phyloP scores from a whole-genome alignment of 37 sponge, comb jelly and placozoan genomes.

The Hexactinellida sp. region DNA sequence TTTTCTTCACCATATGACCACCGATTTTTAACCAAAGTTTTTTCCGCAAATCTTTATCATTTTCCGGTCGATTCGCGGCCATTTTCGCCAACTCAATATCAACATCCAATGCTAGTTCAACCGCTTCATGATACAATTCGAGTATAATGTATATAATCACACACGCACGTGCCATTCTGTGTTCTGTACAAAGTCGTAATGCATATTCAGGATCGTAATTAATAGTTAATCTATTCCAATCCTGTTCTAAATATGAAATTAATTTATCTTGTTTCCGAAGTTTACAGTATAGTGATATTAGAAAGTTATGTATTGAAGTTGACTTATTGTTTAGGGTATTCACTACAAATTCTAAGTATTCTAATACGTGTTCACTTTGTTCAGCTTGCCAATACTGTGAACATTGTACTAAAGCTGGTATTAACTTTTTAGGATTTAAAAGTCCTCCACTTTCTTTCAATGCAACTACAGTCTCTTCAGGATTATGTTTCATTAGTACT shows the following conservation, averaged over 20 bases:
- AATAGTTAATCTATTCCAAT: slow-evolving; percentile 16
- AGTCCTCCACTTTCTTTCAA: slow-evolving; percentile 40
- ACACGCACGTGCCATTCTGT: slow-evolving; percentile 50
- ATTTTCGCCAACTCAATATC: slow-evolving; percentile 51
- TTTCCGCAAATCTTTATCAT: slow-evolving; percentile 49
- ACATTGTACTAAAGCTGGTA: slow-evolving; percentile 80
- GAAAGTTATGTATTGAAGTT: slow-evolving; percentile 81
- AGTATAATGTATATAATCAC: slow-evolving; percentile 78
- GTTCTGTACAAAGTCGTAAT: slow-evolving; percentile 78
- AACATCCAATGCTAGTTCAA: slow-evolving; percentile 71
- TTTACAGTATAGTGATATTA: slow-evolving; percentile 70
- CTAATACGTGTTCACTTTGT: slow-evolving; percentile 20
- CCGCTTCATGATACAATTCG: slow-evolving; percentile 78
- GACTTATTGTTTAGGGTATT: slow-evolving; percentile 33
- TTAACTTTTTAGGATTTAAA: slow-evolving; percentile 61
- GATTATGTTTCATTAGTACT: slow-evolving; percentile 58
- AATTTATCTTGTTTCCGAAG: slow-evolving; percentile 31
- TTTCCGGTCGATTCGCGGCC: slow-evolving; percentile 24
- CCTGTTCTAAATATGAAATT: slow-evolving; percentile 35
- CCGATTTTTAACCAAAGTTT: slow-evolving; percentile 89
- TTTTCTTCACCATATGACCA: slow-evolving; percentile 61
- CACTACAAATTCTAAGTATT: slow-evolving; percentile 85
- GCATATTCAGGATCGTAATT: slow-evolving; percentile 80
- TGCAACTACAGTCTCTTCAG: slow-evolving; percentile 57
- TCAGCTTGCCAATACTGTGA: slow-evolving; percentile 22